Percentiles rank a stretch among this genome's conserved stretches.
These are phyloP conservation scores for Thymelicus acteon DNA, from an alignment of 2,888 invertebrate genomes.

Conservation along the genomic window DNA sequence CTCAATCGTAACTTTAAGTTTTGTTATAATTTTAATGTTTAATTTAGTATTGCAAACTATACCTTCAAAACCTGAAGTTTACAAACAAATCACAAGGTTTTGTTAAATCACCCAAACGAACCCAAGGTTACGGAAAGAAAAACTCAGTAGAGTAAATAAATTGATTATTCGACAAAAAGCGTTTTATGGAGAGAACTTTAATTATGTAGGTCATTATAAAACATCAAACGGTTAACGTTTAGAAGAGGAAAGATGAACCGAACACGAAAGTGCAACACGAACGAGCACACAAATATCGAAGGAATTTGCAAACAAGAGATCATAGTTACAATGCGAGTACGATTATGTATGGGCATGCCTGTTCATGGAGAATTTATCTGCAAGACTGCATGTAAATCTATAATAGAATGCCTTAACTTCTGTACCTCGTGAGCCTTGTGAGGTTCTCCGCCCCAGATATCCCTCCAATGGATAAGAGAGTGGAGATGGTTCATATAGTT, in stretches of 20 bases:
- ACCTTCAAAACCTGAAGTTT: neutral
- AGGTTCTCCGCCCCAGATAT: conserved; percentile 79
- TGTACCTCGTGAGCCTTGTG: conserved; percentile 77
- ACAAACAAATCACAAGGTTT: conserved; percentile 20
- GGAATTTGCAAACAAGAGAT: conserved; percentile 23
- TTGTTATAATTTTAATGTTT: no score
- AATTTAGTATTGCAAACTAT: no score
- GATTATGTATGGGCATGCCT: conserved; percentile 20
- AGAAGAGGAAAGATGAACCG: neutral
- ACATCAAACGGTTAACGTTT: neutral
- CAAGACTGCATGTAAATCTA: neutral
- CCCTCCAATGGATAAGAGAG: conserved; percentile 79
- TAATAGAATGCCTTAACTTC: conserved; percentile 36
- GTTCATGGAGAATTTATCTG: conserved; percentile 1
- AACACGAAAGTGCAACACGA: conserved; percentile 15
- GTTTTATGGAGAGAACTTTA: neutral
- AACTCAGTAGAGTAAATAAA: conserved; percentile 38
- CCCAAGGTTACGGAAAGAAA: conserved; percentile 45
- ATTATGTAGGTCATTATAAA: conserved; percentile 14
- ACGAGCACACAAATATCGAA: conserved; percentile 8
- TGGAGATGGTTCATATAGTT: conserved; percentile 78
- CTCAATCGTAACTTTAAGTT: no score
- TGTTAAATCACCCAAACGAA: conserved; percentile 39
- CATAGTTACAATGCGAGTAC: conserved; percentile 5
- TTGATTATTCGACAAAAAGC: neutral